Conservation (phyloP, 2,113 vertebrate species). For the Cinclus cinclus region DNA sequence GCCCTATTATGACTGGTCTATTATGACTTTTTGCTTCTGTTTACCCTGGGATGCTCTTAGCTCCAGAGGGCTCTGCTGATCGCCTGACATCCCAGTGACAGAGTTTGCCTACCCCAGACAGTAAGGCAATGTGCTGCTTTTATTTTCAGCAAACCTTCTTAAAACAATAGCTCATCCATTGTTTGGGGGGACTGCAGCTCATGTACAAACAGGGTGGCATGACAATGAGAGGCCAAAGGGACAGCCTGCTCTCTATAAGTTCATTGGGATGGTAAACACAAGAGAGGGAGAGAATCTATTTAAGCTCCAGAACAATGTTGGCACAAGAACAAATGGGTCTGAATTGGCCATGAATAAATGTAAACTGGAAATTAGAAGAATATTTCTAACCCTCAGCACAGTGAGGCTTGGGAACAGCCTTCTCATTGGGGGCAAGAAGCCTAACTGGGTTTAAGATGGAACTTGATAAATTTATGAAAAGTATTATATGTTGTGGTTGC, state of each 20-base stretch:
- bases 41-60: not conserved
- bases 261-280: slow-evolving; percentile 49
- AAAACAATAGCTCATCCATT: not conserved
- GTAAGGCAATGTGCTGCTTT: not conserved
- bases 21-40: slow-evolving; percentile 9
- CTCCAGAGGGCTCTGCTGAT: not conserved
- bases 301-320: slow-evolving; percentile 67
- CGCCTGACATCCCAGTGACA: not conserved
- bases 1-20: not conserved
- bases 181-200: not conserved
- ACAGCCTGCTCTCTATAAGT: slow-evolving; percentile 50
- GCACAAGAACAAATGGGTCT: slow-evolving; percentile 63
- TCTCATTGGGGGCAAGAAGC: slow-evolving; percentile 27
- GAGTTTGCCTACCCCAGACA: not conserved
- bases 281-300: slow-evolving; percentile 49
- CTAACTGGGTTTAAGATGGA: slow-evolving; percentile 42
- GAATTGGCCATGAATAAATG: slow-evolving; percentile 51
- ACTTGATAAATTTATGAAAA: slow-evolving; percentile 63
- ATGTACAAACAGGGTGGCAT: not conserved
- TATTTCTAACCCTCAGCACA: slow-evolving; percentile 58
- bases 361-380: slow-evolving; percentile 61
- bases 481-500: slow-evolving; percentile 56
- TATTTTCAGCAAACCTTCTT: not conserved
- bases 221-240: slow-evolving; percentile 30
- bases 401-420: slow-evolving; percentile 50